phyloP scores from a whole-genome alignment of 2,888 invertebrate species.

The Ditula angustiorana region DNA sequence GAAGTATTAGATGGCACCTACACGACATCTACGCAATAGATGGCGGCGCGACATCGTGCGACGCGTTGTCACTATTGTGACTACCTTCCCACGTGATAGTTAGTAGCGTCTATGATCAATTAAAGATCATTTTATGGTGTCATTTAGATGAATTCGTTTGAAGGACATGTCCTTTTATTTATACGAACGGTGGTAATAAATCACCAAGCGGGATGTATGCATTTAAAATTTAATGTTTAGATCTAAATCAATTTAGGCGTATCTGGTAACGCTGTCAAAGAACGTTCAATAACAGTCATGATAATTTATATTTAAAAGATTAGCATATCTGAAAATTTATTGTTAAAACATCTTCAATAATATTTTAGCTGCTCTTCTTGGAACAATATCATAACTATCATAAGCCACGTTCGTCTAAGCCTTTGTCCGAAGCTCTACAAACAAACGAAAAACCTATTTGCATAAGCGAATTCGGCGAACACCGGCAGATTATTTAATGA shows the following conservation, averaged over 20 bases:
- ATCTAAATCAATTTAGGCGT: slow-evolving; percentile 21
- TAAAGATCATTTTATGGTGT: slow-evolving; percentile 22
- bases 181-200: slow-evolving; percentile 16
- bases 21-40: slow-evolving; percentile 6
- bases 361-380: slow-evolving; percentile 48
- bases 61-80: slow-evolving; percentile 10
- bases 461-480: slow-evolving; percentile 68
- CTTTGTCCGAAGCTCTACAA: slow-evolving; percentile 58
- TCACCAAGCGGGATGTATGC: slow-evolving; percentile 12
- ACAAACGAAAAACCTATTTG: slow-evolving; percentile 60
- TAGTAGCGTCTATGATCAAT: slow-evolving; percentile 16
- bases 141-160: background rate
- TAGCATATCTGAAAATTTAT: slow-evolving; percentile 48
- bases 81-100: slow-evolving; percentile 9
- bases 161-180: slow-evolving; percentile 15
- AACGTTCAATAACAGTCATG: slow-evolving; percentile 30
- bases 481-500: slow-evolving; percentile 66
- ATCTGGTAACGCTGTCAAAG: slow-evolving; percentile 15
- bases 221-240: slow-evolving; percentile 19
- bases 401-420: slow-evolving; percentile 58
- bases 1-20: slow-evolving; percentile 17
- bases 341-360: slow-evolving; percentile 49
- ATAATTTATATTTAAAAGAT: slow-evolving; percentile 45
- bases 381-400: slow-evolving; percentile 58
- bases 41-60: slow-evolving; percentile 9